phyloP scores from a whole-genome alignment of 2,113 vertebrate species.

The Otocyon megalotis region DNA sequence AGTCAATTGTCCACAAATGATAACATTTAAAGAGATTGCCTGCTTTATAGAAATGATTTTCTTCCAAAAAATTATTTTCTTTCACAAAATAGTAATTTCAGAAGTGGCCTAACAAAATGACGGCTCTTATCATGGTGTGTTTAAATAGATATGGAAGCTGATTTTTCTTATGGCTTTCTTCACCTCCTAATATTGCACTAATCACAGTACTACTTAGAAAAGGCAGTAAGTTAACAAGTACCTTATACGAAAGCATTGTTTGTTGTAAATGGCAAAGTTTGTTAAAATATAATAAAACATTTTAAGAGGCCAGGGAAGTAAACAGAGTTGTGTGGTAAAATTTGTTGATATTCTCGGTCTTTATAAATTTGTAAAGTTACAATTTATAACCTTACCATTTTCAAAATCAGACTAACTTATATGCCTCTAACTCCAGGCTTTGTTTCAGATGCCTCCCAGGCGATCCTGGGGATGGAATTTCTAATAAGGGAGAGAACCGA shows the following conservation, averaged over 20 bases:
- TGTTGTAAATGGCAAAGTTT: neutral
- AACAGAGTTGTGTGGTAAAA: neutral
- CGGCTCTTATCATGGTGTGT: neutral
- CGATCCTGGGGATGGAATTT: neutral
- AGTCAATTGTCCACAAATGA: neutral
- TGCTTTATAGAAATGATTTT: neutral
- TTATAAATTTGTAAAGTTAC: neutral
- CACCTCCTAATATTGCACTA: neutral
- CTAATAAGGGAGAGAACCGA: neutral
- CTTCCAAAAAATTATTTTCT: neutral
- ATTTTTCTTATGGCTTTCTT: neutral
- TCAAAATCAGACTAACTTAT: slow-evolving; percentile 18
- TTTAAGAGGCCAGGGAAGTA: neutral
- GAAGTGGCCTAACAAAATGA: neutral
- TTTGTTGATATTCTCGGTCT: neutral
- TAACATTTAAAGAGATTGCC: neutral
- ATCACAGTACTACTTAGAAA: neutral
- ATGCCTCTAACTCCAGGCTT: neutral
- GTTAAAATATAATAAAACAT: slow-evolving; percentile 3
- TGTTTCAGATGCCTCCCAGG: neutral
- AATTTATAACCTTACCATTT: neutral
- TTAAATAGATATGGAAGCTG: neutral
- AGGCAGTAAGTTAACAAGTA: neutral
- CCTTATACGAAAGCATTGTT: neutral
- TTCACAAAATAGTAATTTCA: neutral